These are phyloP conservation scores for Drosophila lowei DNA, from an alignment of 1,140 invertebrate species.

Conservation along the genomic window DNA sequence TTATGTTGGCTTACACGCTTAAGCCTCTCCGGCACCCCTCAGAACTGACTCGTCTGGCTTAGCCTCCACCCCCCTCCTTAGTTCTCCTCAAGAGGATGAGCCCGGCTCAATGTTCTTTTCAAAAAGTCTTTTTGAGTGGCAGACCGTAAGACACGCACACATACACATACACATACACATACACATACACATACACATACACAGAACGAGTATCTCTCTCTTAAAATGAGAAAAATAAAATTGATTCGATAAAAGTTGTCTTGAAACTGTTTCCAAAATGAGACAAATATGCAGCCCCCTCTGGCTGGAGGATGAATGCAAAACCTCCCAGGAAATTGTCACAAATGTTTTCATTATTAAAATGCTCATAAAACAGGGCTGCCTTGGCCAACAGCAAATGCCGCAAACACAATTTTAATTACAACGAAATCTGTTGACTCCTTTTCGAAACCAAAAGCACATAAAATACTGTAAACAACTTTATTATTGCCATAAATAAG, in stretches of 20 bases:
- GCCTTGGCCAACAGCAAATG: conserved; percentile 16
- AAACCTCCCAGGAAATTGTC: conserved; percentile 23
- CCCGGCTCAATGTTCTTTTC: conserved; percentile 15
- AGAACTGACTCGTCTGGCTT: conserved; percentile 9
- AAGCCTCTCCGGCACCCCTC: conserved; percentile 12
- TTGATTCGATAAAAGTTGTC: not conserved
- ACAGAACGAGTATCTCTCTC: not conserved
- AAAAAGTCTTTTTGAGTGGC: conserved; percentile 35
- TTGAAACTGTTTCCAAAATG: not conserved
- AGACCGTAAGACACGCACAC: conserved; percentile 11
- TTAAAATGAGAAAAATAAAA: conserved; percentile 8
- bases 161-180: not conserved
- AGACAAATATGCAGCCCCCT: not conserved
- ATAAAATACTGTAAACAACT: conserved; percentile 47
- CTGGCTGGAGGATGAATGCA: not conserved
- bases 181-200: no score
- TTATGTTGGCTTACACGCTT: conserved; percentile 39
- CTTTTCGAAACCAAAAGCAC: conserved; percentile 30
- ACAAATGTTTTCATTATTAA: conserved; percentile 7
- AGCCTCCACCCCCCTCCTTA: not conserved
- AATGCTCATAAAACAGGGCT: conserved; percentile 22
- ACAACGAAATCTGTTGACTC: conserved; percentile 49
- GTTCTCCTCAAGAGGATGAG: conserved; percentile 3
- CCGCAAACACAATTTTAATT: conserved; percentile 29
- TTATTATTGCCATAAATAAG: conserved; percentile 60